Percentiles rank a stretch among this genome's conserved stretches.
phyloP scores from a whole-genome alignment of 2,888 invertebrate species.

The Hyles lineata region DNA sequence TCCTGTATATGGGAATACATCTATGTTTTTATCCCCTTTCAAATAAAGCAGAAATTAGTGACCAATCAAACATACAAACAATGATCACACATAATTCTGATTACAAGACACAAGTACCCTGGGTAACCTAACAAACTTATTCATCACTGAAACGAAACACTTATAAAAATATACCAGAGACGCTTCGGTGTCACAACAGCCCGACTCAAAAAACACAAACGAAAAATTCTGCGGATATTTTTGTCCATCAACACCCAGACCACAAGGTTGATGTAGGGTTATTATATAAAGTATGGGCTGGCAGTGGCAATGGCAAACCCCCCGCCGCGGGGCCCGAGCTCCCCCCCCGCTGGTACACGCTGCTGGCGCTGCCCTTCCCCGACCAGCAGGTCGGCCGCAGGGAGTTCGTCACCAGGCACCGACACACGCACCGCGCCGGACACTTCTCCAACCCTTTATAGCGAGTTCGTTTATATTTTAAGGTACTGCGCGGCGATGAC shows the following conservation, averaged over 20 bases:
- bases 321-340: constrained; percentile 83
- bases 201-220: too few species aligned
- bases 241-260: background rate
- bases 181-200: too few species aligned
- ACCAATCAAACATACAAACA: too few species aligned
- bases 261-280: background rate
- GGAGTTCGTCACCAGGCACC: constrained; percentile 91
- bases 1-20: too few species aligned
- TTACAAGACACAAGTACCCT: too few species aligned
- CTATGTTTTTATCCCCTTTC: too few species aligned
- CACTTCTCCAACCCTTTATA: constrained; percentile 94
- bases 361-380: constrained; percentile 95
- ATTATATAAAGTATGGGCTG: background rate
- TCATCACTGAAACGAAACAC: too few species aligned
- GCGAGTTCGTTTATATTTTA: constrained; percentile 77
- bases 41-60: too few species aligned
- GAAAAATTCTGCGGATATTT: too few species aligned
- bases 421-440: constrained; percentile 90
- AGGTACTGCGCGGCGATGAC: constrained; percentile 72
- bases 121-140: too few species aligned
- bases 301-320: constrained; percentile 65
- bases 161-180: too few species aligned
- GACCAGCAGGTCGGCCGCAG: constrained; percentile 96
- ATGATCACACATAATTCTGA: too few species aligned
- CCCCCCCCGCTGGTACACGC: constrained; percentile 94